Evolutionary conservation across 1,140 invertebrate genomes (phyloP), one percentile per base, ranked within the genome.

Genomic region (Saccostrea echinata): DNA sequence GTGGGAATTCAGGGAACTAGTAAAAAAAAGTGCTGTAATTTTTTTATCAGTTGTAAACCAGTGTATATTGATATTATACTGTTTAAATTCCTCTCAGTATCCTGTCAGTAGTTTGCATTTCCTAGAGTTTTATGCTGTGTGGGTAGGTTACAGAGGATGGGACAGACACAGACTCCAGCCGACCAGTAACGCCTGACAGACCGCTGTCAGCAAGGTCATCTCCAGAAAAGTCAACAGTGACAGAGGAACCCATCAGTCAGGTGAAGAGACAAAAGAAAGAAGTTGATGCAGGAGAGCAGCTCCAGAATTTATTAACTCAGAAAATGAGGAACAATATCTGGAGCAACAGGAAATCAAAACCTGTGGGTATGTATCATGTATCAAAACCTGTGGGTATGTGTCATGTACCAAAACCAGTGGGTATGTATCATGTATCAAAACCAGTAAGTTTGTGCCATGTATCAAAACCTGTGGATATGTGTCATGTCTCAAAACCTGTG

Each of bases 281-380:
- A 27, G 83, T 27, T 21, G 83, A 84, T 57, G 18, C n/a, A 30
- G 83, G 83, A 9, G 53, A 52, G 18, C 57, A 57, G 30, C 21
- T 84, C 13, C 83, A 84, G 24, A 55, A 84, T 18, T 27, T 53
- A 21, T 8, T 84, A 8, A 84, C 83, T 24, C 43, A 84, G 83
- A 84, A 33, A 30, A 27, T 21, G 83, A 84, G 53, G 52, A 84
- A 84, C 55, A 55, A 27, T 24, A n/a, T 84, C 21, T 84, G 83
- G 83, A 84, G 83, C 24, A 53, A 51, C 13, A 84, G 83, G 21
- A 84, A 84, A 18, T 24, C 27, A 33, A 61, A 84, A 61, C 43
- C 43, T 43, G 9, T 9, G 0, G 43, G 43, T 43, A 43, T 43
- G 43, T 43, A 9, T 43, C 43, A 43, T 33, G 6, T 27, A 43